Conservation (phyloP, 1,140 invertebrate genomes). For the Ptiloglossa arizonensis region DNA sequence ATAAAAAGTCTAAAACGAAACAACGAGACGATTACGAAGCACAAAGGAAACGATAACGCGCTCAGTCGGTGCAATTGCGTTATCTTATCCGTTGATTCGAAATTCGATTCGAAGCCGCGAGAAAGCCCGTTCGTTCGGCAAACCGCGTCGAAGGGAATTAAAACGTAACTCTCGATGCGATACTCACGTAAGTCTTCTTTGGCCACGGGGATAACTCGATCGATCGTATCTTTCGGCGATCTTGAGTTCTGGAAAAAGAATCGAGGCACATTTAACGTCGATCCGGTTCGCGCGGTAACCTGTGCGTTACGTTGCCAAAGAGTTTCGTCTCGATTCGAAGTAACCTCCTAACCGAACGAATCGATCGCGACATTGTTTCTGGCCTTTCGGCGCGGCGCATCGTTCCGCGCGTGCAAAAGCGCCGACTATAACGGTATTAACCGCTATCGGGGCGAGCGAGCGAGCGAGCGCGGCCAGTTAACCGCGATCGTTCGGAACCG, state of each 20-base stretch:
- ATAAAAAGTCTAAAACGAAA: too few relatives aligned
- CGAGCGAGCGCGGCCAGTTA: conserved; percentile 69
- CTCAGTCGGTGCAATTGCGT: too few relatives aligned
- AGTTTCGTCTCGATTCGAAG: background rate
- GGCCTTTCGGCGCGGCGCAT: conserved; percentile 46
- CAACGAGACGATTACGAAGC: too few relatives aligned
- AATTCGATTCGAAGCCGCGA: too few relatives aligned
- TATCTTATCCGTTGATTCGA: too few relatives aligned
- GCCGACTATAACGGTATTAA: conserved; percentile 71
- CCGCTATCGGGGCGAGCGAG: conserved; percentile 56
- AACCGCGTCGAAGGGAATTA: too few relatives aligned
- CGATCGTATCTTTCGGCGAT: conserved; percentile 66
- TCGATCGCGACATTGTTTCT: conserved; percentile 37
- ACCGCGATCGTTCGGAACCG: conserved; percentile 76
- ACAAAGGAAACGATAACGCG: too few relatives aligned
- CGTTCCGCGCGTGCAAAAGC: conserved; percentile 23
- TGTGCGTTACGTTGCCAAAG: conserved; percentile 39
- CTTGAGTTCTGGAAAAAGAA: conserved; percentile 72
- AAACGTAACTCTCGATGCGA: background rate
- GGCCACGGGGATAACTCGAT: conserved; percentile 64
- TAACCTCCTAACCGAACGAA: conserved; percentile 1
- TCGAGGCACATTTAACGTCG: conserved; percentile 16
- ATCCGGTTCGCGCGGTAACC: background rate
- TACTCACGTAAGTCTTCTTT: conserved; percentile 81
- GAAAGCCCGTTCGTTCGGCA: too few relatives aligned